Conservation (phyloP, 2,113 vertebrate genomes). For the Jacana jacana region DNA sequence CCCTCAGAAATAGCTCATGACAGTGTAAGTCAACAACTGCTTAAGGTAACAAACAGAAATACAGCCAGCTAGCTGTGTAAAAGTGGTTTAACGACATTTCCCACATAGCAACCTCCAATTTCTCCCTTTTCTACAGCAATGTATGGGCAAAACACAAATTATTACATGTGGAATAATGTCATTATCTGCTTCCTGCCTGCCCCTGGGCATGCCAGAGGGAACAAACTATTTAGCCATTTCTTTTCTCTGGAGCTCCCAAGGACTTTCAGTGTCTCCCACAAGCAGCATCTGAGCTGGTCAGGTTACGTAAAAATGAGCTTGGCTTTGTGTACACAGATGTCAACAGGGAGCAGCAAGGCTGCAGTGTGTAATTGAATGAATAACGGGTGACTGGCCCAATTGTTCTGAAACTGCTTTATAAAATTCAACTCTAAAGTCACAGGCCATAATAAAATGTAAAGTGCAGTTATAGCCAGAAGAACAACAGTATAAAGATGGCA, state of each 20-base stretch:
- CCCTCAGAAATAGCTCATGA: neutral
- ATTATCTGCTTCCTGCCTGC: neutral
- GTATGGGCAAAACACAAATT: neutral
- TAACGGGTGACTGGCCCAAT: neutral
- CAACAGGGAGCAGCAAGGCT: neutral
- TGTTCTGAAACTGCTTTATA: neutral
- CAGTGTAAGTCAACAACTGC: neutral
- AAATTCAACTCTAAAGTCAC: neutral
- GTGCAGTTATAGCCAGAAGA: conserved; percentile 54
- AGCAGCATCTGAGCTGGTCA: neutral
- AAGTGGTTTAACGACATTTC: neutral
- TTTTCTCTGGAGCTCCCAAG: neutral
- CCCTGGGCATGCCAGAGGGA: neutral
- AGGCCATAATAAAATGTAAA: neutral
- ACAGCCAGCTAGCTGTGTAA: neutral
- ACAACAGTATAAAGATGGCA: neutral
- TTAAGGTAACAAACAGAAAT: neutral
- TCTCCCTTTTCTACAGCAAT: neutral
- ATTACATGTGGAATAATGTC: neutral
- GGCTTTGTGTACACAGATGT: neutral
- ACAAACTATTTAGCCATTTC: neutral
- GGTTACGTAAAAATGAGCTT: conserved; percentile 6
- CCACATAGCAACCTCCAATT: neutral
- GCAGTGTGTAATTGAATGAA: conserved; percentile 17
- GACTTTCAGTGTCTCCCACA: neutral